Base-by-base conservation (phyloP, 1,140 invertebrate genomes). In the Achroia grisella region DNA sequence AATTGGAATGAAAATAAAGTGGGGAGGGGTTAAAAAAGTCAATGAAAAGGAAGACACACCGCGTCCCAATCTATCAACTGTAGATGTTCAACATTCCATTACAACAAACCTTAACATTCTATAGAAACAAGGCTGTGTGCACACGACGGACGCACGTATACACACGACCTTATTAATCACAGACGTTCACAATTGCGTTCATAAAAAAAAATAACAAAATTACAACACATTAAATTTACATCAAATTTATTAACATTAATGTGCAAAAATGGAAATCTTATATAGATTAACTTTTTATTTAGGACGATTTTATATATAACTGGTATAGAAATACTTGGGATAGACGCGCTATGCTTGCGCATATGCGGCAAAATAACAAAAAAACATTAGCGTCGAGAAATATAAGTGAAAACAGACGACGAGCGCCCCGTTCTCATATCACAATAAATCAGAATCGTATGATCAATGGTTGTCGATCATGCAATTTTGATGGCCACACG, bases 191-290 rank as follows among this genome's bases (percentile, higher is more conserved):
- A 34, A 48, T 32, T 39, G 42, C 34, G 27, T 46, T 48, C 39
- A 48, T 62, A 64, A 43, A 69, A 67, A 72, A 62, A 64, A 72
- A 69, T 56, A 70, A 68, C 48, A 45, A 63, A 62, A 68, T 33
- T 43, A 63, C 52, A 67, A 70, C 66, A 70, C 66, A 60, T 49
- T 13, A 51, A 44, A 48, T 46, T 54, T 53, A 43, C 45, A 44
- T 43, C 13, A 34, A 39, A 54, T 31, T 36, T 42, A 35, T 44
- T 64, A 62, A 61, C 47, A 49, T 66, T 63, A 67, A 11, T 60
- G 68, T 71, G 71, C 71, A 71, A 67, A 73, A 66, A 64, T 57
- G 54, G 37, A 61, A 60, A 58, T 51, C 45, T 61, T 60, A 61
- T 45, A 48, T 36, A 31, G 31, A 10, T 37, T 37, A 14, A 15